These are phyloP conservation scores for Hyperopisus bebe DNA, from an alignment of 2,113 vertebrate species.

Conservation along the genomic window DNA sequence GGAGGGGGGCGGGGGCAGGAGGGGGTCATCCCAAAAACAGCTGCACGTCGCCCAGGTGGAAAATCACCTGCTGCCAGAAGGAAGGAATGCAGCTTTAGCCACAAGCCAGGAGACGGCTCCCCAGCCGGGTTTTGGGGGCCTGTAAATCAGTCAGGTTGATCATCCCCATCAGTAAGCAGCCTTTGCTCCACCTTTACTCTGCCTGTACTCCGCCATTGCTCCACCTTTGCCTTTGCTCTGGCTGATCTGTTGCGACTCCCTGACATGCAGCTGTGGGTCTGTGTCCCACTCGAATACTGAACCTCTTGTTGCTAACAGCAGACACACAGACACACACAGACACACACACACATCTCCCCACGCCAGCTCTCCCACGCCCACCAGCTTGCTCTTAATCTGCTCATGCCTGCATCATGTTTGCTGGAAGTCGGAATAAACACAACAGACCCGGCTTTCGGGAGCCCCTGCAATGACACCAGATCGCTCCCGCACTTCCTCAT, in stretches of 20 bases:
- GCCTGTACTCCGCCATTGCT: neutral
- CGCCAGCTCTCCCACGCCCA: slow-evolving; percentile 1
- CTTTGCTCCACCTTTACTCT: neutral
- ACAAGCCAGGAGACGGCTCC: neutral
- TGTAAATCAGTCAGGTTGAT: neutral
- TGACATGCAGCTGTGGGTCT: neutral
- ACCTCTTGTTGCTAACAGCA: neutral
- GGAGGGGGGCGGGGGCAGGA: neutral
- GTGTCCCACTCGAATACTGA: slow-evolving; percentile 8
- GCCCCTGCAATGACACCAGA: neutral
- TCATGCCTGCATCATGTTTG: neutral
- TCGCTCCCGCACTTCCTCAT: neutral
- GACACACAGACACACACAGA: slow-evolving; percentile 7
- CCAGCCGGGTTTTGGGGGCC: neutral
- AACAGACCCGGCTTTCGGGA: neutral
- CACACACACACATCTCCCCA: neutral
- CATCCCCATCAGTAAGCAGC: neutral
- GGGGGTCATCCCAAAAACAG: neutral
- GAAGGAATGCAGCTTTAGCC: neutral
- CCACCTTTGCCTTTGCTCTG: neutral
- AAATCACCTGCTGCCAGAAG: slow-evolving; percentile 28
- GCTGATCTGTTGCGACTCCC: neutral
- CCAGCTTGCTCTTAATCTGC: slow-evolving; percentile 5
- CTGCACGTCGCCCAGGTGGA: slow-evolving; percentile 7
- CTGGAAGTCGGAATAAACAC: neutral